phyloP scores from a whole-genome alignment of 2,113 vertebrate species.

The Hemichromis elongatus region DNA sequence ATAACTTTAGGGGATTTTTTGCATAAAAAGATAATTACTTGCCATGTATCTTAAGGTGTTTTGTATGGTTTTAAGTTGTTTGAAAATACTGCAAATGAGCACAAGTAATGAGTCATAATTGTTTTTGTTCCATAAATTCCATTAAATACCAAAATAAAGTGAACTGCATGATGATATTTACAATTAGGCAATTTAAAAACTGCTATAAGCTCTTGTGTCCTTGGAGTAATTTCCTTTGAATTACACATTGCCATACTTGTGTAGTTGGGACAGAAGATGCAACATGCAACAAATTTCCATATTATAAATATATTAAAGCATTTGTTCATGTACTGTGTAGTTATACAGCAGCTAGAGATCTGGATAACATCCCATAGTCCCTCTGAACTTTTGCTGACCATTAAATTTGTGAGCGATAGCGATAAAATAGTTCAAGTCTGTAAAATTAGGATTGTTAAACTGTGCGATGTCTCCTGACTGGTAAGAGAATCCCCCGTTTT shows the following conservation, averaged over 20 bases:
- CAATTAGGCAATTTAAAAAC: background rate
- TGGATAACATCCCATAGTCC: background rate
- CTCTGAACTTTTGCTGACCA: background rate
- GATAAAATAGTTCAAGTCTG: background rate
- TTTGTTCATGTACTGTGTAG: background rate
- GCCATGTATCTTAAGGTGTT: background rate
- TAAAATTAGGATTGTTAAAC: background rate
- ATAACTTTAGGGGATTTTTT: background rate
- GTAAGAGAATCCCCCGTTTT: background rate
- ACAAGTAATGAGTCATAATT: background rate
- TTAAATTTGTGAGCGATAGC: background rate
- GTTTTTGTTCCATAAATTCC: background rate
- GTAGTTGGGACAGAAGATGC: background rate
- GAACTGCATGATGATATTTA: accelerated
- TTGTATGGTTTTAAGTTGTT: background rate
- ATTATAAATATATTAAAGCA: background rate
- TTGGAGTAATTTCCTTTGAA: background rate
- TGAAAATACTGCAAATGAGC: background rate
- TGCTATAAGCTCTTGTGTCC: background rate
- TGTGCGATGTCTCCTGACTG: background rate
- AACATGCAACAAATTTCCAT: background rate
- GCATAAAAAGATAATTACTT: background rate
- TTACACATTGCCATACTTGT: background rate
- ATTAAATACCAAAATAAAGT: background rate
- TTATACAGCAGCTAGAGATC: background rate